Evolutionary conservation across 2,113 vertebrate genomes (phyloP), one percentile per base, ranked within the genome.

Genomic region (Spheniscus mendiculus): DNA sequence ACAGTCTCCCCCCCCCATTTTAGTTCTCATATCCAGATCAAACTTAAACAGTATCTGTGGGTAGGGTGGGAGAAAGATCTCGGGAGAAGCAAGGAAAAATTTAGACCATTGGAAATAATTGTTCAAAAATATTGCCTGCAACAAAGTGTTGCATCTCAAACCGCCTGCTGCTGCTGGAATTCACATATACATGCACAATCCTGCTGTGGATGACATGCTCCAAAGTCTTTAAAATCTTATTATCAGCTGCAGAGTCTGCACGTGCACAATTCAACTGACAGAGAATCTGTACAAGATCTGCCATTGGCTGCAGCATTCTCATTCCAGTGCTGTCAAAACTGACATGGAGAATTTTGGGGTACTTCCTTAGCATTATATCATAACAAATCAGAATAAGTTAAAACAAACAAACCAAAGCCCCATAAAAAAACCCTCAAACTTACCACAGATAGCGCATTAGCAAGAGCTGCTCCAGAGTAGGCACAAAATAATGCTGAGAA

Each of bases 391-490:
- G 61, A 88, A 59, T 44, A 12, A 44, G 3, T 55, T 83, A 34
- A 89, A 88, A 13, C 6, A 86, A 62, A 49, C 1, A 47, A 44
- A 40, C 4, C 15, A 55, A 69, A 17, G 4, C 0, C 1, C 23
- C 1, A 2, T 4, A 6, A 34, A 71, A 17, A 16, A 62, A 12
- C 15, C 0, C 4, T 4, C 26, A 47, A 44, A 98, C 98, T 98
- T 97, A 99, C 99, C 93, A 96, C 98, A 19, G 99, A 98, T 72
- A 99, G 98, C 17, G 99, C 80, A 80, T 99, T 99, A 61, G 97
- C 94, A 58, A 99, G 98, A 53, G 99, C 99, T 34, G 99, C 98
- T 89, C 99, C 98, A 0, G 99, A 98, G 95, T 99, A 99, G 67
- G 99, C 99, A 55, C 99, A 99, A 93, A 99, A 99, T 83, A 98